Base-by-base conservation (phyloP, 2,113 vertebrate species). In the Anguilla japonica region DNA sequence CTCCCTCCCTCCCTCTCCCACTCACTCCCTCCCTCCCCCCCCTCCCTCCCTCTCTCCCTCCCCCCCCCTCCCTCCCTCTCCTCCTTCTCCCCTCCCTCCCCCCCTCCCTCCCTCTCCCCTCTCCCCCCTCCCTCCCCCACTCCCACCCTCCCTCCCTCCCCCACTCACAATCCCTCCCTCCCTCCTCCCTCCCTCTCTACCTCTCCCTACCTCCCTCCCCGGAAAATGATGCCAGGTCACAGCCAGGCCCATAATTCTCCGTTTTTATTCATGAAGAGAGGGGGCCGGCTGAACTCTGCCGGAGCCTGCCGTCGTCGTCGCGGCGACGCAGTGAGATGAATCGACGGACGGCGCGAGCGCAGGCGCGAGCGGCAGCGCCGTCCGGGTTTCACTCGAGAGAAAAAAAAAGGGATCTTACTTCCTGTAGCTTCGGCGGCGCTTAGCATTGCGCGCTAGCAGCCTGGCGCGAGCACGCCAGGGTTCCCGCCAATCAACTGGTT, bases 401-500 rank as follows among this genome's bases (percentile, higher is more conserved):
- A n/a, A n/a, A n/a, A n/a, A n/a, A 26, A 63, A 63, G 26, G 9
- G 26, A 43, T 7, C 7, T 43, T 20, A 5, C 11, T 75, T 75
- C 8, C 8, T 75, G 26, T 80, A n/a, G 26, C 50, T 9, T 22
- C n/a, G 50, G 20, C 84, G 18, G 46, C n/a, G 22, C 56, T 80
- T 53, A 71, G 40, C n/a, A 46, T n/a, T n/a, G n/a, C 15, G 78
- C 29, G 22, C 84, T n/a, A 34, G 46, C 18, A 53, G 63, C n/a
- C 63, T 39, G 60, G 34, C 78, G 22, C n/a, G 15, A 50, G 75
- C 34, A 78, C 15, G 46, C 83, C 16, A 15, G 22, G 26, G 50
- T 50, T 34, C 56, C 84, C 16, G 46, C 81, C 81, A 40, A 85
- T 79, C 84, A 57, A 34, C n/a, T 75, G 67, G 34, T 75, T 29